A percentile compares a stretch with the other conserved stretches of the same genome.
Conservation (phyloP, 2,113 vertebrate species). For the Carollia perspicillata region DNA sequence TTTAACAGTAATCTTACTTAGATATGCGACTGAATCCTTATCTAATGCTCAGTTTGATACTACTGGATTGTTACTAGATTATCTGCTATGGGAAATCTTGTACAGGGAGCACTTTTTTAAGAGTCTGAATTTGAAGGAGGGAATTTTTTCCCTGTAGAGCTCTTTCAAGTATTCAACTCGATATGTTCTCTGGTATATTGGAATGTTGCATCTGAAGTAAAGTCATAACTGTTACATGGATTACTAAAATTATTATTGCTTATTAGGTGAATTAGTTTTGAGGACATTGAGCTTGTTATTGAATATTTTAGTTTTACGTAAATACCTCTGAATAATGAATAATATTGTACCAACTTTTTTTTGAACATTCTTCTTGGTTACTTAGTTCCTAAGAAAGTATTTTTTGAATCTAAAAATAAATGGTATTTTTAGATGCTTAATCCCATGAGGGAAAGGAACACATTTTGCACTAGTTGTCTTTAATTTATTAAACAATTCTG, state of each 20-base stretch:
- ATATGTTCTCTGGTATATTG: neutral
- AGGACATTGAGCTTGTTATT: conserved; percentile 3
- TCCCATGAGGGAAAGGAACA: conserved; percentile 60
- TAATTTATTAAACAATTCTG: conserved; percentile 77
- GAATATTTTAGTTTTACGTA: conserved; percentile 55
- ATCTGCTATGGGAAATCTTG: neutral
- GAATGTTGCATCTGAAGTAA: neutral
- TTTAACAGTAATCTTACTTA: neutral
- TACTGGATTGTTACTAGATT: neutral
- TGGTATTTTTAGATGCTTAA: conserved; percentile 77
- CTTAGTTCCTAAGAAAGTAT: conserved; percentile 74
- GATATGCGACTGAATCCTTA: neutral
- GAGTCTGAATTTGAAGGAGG: neutral
- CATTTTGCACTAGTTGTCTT: conserved; percentile 67
- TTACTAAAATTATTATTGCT: conserved; percentile 6
- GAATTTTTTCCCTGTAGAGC: neutral
- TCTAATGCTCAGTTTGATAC: neutral
- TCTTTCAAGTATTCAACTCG: neutral
- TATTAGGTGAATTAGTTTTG: neutral
- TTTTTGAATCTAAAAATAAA: conserved; percentile 75
- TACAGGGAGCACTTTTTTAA: neutral
- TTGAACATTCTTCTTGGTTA: conserved; percentile 50
- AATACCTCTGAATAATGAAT: conserved; percentile 44
- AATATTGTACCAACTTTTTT: conserved; percentile 61
- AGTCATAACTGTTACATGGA: neutral